Base-by-base conservation (phyloP, 1,140 invertebrate genomes). In the Temnothorax longispinosus region DNA sequence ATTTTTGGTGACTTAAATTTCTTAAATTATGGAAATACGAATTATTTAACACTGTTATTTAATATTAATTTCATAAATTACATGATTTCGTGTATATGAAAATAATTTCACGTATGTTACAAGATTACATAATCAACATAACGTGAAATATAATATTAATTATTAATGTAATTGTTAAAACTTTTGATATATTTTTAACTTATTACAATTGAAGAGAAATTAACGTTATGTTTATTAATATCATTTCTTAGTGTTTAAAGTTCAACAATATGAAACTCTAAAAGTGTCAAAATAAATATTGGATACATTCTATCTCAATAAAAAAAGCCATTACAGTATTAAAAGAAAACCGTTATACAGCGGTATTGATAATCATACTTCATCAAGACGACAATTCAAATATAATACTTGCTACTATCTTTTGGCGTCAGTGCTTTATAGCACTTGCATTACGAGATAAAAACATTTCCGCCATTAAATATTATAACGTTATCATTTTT, bases 301-400 rank as follows among this genome's bases (percentile, higher is more conserved):
- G 3, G 21, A 78, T 47, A n/a, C 44, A 77, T 35, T 44, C 1
- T 27, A 27, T 21, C 41, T 69, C 21, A 27, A n/a, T 27, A 50
- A 60, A 60, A 50, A 27, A 18, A 75, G 18, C 0, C 54, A 41
- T 35, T 13, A 3, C n/a, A 44, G 21, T n/a, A 60, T 47, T n/a
- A 35, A 62, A 44, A 11, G 13, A n/a, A 82, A 38, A 32, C 82
- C 74, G 82, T 85, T 85, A 54, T 52, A 85, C 18, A 78, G 67
- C 74, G 74, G 74, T 56, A 65, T 13, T 13, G 35, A 54, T 65
- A 64, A 85, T 65, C 47, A 54, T 15, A 50, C 47, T 54, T 65
- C 21, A 67, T 65, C 58, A 85, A 75, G 32, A 64, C 15, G 60
- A 62, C 54, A 27, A 84, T 84, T 74, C 56, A 11, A 60, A 74